These are phyloP conservation scores for Ceramica pisi DNA, from an alignment of 2,888 invertebrate genomes.

Conservation along the genomic window DNA sequence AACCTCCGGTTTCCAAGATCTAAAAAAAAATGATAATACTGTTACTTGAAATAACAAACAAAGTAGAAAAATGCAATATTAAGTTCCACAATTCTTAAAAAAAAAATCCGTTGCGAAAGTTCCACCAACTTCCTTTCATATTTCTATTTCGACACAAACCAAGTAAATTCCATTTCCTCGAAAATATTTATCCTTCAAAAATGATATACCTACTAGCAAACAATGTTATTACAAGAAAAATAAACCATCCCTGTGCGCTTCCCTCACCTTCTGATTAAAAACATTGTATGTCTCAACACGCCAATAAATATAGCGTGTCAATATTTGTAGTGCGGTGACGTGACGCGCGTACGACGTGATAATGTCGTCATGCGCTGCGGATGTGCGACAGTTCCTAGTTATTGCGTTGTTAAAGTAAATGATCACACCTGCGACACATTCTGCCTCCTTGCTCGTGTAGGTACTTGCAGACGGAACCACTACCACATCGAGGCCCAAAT, in stretches of 20 bases:
- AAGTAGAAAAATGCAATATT: constrained; percentile 17
- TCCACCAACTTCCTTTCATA: constrained; percentile 31
- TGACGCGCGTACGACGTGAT: constrained; percentile 55
- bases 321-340: constrained; percentile 60
- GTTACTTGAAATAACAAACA: constrained; percentile 24
- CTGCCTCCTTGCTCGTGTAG: constrained; percentile 38
- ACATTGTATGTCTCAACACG: constrained; percentile 57
- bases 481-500: constrained; percentile 24
- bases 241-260: constrained; percentile 47
- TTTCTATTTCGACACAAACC: constrained; percentile 41
- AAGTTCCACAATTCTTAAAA: constrained; percentile 13
- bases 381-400: constrained; percentile 61
- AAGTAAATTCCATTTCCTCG: constrained; percentile 47
- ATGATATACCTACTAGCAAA: constrained; percentile 51
- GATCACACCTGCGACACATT: constrained; percentile 63
- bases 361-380: constrained; percentile 60
- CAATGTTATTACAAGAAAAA: constrained; percentile 53
- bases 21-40: constrained; percentile 7
- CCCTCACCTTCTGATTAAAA: constrained; percentile 63
- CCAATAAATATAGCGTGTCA: constrained; percentile 63
- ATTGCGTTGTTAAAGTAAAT: constrained; percentile 66
- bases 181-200: constrained; percentile 54
- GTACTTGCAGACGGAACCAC: constrained; percentile 35
- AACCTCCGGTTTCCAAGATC: neutral
- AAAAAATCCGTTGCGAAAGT: constrained; percentile 21